Conservation (phyloP, 2,113 vertebrate species). For the Riparia riparia region DNA sequence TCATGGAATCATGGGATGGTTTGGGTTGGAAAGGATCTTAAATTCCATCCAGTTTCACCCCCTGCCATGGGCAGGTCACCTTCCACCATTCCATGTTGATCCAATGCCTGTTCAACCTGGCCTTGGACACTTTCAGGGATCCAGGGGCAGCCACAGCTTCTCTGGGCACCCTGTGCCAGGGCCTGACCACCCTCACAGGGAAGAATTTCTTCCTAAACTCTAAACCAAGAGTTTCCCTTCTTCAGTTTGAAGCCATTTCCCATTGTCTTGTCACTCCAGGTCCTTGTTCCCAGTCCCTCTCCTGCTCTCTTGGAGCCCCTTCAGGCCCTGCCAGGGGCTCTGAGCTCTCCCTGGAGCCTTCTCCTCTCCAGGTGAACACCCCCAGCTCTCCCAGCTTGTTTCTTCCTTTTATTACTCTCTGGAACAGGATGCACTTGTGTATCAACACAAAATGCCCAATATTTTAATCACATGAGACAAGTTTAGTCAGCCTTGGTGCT, state of each 20-base stretch:
- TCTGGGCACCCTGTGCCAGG: not conserved
- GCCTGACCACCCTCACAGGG: accelerated
- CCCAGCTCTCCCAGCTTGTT: not conserved
- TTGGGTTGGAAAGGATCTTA: not conserved
- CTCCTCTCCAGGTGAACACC: accelerated
- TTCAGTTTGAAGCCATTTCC: not conserved
- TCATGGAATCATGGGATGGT: not conserved
- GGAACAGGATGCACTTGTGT: not conserved
- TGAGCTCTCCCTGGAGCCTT: not conserved
- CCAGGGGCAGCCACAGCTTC: not conserved
- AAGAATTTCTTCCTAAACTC: not conserved
- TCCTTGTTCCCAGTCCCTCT: not conserved
- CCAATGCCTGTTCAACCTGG: accelerated
- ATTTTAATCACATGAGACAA: not conserved
- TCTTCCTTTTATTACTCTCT: not conserved
- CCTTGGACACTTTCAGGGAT: not conserved
- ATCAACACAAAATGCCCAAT: not conserved
- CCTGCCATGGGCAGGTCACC: not conserved
- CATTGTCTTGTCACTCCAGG: accelerated
- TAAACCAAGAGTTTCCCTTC: not conserved
- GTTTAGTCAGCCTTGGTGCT: not conserved
- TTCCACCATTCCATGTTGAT: accelerated
- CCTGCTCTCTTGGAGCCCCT: not conserved
- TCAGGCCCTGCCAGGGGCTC: accelerated
- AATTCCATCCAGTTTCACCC: accelerated